Evolutionary conservation across 2,888 invertebrate genomes (phyloP), one percentile per base, ranked within the genome.

Genomic region (Liopterus haemorrhoidalis): DNA sequence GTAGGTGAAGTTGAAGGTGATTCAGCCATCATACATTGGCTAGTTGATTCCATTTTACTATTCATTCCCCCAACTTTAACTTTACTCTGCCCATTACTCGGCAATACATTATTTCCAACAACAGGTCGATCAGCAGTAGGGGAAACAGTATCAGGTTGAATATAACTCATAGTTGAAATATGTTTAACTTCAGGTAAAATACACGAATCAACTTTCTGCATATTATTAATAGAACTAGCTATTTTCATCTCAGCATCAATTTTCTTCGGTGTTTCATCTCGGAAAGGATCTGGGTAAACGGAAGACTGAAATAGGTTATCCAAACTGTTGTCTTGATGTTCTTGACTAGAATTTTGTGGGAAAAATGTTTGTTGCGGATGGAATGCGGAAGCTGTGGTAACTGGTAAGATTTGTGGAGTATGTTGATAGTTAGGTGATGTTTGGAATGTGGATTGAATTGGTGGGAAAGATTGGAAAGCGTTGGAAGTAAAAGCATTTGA

Each of bases 251-350:
- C 33, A 4, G 36, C 32, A 16, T 41, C 20, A 16, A 15, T 25
- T 14, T 52, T 53, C 41, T 64, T 66, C 6, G 47, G 38, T 2
- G 52, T 48, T 40, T 72, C 72, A 54, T 82, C 82, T 66, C 78
- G 76, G 57, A 82, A 82, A 3, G 82, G 82, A 71, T 82, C 82
- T 14, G 82, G 81, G 67, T 79, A 82, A 25, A 75, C 74, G 53
- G 81, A 73, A 49, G 76, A 72, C 58, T 80, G 78, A 59, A 82
- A 82, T 37, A 82, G 67, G 51, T 74, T 76, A 56, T 78, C 78
- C 50, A 79, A 64, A 52, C 70, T 69, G 41, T 71, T 69, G 27
- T 69, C 69, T 12, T 12, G 30, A 2, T 1, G 36, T 14, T 27
- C 49, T 35, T 47, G 46, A 48, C 43, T 51, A 24, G 52, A 19